Conservation (phyloP, 2,113 vertebrate species). For the Semnornis frantzii region DNA sequence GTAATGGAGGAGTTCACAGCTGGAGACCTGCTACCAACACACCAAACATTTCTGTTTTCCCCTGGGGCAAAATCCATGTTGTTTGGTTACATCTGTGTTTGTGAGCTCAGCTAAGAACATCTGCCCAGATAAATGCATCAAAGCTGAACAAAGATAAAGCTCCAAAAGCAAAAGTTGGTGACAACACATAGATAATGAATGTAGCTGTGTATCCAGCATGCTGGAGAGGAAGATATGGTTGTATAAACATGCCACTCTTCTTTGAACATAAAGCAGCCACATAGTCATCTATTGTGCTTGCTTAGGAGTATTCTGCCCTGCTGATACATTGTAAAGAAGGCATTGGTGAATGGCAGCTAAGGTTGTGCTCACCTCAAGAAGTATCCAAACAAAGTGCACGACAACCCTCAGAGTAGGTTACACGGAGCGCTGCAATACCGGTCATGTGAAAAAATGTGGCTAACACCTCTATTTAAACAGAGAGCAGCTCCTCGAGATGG, state of each 20-base stretch:
- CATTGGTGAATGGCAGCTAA: neutral
- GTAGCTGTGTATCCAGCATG: neutral
- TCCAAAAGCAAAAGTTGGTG: neutral
- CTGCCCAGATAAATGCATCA: neutral
- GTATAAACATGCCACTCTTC: neutral
- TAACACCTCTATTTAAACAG: neutral
- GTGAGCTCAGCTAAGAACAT: neutral
- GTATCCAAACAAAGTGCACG: neutral
- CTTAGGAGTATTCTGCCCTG: neutral
- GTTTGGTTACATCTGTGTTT: neutral
- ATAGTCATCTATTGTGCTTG: neutral
- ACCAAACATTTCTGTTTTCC: neutral
- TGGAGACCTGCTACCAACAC: neutral
- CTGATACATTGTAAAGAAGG: neutral
- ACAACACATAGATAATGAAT: neutral
- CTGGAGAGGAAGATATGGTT: neutral
- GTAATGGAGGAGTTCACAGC: neutral
- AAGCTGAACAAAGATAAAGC: neutral
- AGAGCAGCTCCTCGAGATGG: neutral
- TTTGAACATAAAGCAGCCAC: neutral
- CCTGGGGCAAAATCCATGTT: neutral
- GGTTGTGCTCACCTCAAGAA: neutral
- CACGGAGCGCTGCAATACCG: neutral
- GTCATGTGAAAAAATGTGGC: neutral
- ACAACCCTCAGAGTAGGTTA: neutral